Percentiles rank a stretch among this genome's conserved stretches.
Conservation (phyloP, 1,140 invertebrate species). For the Sinonovacula constricta region DNA sequence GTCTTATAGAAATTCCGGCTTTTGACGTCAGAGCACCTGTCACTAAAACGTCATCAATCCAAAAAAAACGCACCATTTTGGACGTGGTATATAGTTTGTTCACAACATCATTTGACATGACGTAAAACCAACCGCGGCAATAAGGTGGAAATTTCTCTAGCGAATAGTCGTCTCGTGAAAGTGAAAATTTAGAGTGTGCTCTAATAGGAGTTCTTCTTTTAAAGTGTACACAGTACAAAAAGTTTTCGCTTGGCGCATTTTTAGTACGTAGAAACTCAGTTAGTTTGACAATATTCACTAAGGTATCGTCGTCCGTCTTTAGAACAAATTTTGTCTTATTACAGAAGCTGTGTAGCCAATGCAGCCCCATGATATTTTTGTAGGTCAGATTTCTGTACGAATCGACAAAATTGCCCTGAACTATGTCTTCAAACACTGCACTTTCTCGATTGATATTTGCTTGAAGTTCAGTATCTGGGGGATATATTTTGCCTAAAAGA, state of each 20-base stretch:
- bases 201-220: conserved; percentile 10
- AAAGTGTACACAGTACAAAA: conserved; percentile 20
- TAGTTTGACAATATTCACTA: conserved; percentile 78
- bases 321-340: conserved; percentile 82
- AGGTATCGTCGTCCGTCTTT: conserved; percentile 94
- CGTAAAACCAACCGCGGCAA: conserved; percentile 40
- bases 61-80: conserved; percentile 34
- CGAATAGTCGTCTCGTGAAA: conserved; percentile 16
- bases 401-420: conserved; percentile 69
- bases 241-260: conserved; percentile 20
- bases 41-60: conserved; percentile 51
- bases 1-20: conserved; percentile 8
- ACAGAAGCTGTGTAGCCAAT: conserved; percentile 83
- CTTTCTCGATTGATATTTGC: conserved; percentile 47
- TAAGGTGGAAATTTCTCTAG: conserved; percentile 44
- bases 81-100: conserved; percentile 30
- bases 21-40: conserved; percentile 32
- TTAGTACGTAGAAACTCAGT: conserved; percentile 22
- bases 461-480: conserved; percentile 14
- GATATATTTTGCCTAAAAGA: conserved; percentile 10
- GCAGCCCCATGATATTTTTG: conserved; percentile 88
- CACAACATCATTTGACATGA: conserved; percentile 32
- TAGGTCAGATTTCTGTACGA: conserved; percentile 67
- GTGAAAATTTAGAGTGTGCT: conserved; percentile 25
- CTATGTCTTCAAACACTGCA: conserved; percentile 57